Evolutionary conservation across 2,113 vertebrate species (phyloP), one percentile per base, ranked within the genome.

Genomic region (Phyllostomus hastatus): DNA sequence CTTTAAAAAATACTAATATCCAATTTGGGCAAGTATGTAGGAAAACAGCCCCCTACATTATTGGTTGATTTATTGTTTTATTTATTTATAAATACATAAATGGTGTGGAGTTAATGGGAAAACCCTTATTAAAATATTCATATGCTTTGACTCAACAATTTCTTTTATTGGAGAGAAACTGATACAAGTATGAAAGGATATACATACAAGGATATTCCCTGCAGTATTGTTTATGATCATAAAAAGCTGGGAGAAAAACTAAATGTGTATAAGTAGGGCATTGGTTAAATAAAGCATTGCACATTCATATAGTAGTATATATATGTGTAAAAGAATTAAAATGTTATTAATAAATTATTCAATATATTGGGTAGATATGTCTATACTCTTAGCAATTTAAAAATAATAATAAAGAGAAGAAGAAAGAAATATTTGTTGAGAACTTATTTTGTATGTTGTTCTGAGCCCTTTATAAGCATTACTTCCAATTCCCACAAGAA

Each of bases 1-100:
- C 66, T 82, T 14, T 35, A 81, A 87, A 84, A 19, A 91, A 94
- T 90, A 79, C 82, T 82, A 87, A 41, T 91, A 83, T 57, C 26
- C 35, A 88, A 43, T 84, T 61, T 90, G 35, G 48, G 17, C 52
- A 92, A 90, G 38, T 64, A 12, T 84, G 28, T 92, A 26, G 22
- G 57, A 72, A 92, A 97, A 76, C 26, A 46, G 2, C 48, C 19
- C 84, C 48, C 46, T 79, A 78, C 22, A 57, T 20, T 86, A 15
- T 35, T 79, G 17, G 35, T 35, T 46, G 61, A 69, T 69, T 59
- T 76, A 67, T 76, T 66, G 7, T 78, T 90, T 69, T 90, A 59
- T 54, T 66, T 64, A 75, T 69, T 67, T 59, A 78, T 15, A 92
- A 85, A 69, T 82, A 83, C 54, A 78, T 43, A 57, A 92, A 79